Base-by-base conservation (phyloP, 2,797 vertebrate species). In the Clarias platycephalus region DNA sequence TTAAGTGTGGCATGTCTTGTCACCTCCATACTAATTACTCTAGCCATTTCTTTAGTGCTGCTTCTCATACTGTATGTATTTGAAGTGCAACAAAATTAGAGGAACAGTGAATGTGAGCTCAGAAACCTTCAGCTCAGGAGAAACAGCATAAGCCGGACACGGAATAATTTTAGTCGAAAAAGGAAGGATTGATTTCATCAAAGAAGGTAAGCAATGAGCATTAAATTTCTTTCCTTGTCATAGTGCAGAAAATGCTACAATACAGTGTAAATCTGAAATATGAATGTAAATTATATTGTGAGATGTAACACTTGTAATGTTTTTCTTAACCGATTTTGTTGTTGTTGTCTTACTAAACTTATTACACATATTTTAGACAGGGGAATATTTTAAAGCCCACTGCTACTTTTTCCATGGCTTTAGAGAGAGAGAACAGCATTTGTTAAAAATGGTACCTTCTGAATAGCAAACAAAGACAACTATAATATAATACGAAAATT, bases 11-110 rank as follows among this genome's bases (percentile, higher is more conserved):
- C 34, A 82, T 89, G 80, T 82, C 84, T 87, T 90, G 0, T 72
- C 94, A 93, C 93, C 90, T 91, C 89, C 64, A 86, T 93, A 90
- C 91, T 92, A 95, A 94, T 91, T 93, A 87, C 74, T 82, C 24
- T 15, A 12, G 57, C 22, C 71, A 82, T 60, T 28, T 57, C 18
- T 74, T 80, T 49, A 28, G 31, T 55, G 63, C 53, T 24, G n/a
- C n/a, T 18, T 40, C 55, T 49, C 44, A 7, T 68, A 16, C 34
- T 53, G 20, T 34, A 9, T 58, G 40, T 20, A 28, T n/a, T 57
- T 4, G 10, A 77, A 67, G 74, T 74, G 62, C 72, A 55, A 20
- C 44, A 72, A 84, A 20, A 2, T 31, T 8, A 28, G 24, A 55
- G 24, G 58, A 0, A 67, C 58, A 55, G 28, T 20, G 49, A 58